Base-by-base conservation (phyloP, 2,888 invertebrate species). In the Agonopterix subpropinquella region DNA sequence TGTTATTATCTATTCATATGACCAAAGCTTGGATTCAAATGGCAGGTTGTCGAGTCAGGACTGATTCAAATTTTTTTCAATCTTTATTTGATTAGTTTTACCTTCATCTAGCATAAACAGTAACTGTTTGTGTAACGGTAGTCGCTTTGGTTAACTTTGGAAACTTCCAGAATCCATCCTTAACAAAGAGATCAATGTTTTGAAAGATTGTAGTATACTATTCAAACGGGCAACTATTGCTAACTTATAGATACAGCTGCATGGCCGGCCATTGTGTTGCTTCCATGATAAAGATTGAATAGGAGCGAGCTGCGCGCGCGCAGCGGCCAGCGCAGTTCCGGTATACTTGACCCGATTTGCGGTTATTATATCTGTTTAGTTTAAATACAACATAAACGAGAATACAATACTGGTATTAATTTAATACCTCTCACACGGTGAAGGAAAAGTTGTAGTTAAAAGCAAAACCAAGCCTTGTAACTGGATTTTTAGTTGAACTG, bases 331-430 rank as follows among this genome's bases (percentile, higher is more conserved):
- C 57, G 59, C 52, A 73, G 71, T 84, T 86, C 85, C 86, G 82
- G 77, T 85, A 83, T 80, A 83, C 85, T 86, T 86, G 86, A 86
- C 86, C 84, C 65, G 66, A 67, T 79, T 85, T 56, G 61, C 60
- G 64, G 55, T 66, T 69, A 72, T 73, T 72, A 72, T 70, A 69
- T 68, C 60, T 64, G 57, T 66, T 61, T 65, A 58, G 61, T 39
- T n/a, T 39, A 28, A n/a, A 39, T 39, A 39, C 39, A 4, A n/a
- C 39, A 9, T 39, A n/a, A n/a, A n/a, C n/a, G 39, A 28, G 28
- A 28, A 28, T 39, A 39, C 39, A n/a, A n/a, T n/a, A 39, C 39
- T 1, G 39, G 9, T n/a, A n/a, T 39, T 39, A 39, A n/a, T 39
- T 39, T n/a, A 39, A 39, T 39, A 39, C n/a, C 10, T 39, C n/a